Percentiles rank a stretch among this genome's conserved stretches.
Evolutionary conservation across 2,888 invertebrate genomes (phyloP).

Genomic region (Apotomis betuletana): DNA sequence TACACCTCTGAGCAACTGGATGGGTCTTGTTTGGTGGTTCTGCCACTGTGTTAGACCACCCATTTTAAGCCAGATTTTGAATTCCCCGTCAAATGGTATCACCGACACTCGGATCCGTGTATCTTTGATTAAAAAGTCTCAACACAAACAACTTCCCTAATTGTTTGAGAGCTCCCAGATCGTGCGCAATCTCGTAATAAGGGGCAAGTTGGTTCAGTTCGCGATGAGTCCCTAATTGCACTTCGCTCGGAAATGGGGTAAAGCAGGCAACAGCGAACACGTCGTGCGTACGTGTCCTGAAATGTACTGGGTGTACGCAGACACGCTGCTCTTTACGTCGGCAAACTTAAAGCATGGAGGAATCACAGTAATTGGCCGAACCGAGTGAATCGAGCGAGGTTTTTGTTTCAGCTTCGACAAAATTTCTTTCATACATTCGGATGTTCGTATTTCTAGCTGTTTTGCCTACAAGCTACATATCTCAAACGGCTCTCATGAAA

Average conservation of each 20-base stretch:
- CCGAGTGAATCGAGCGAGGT: too few relatives aligned
- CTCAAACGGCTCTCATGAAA: too few relatives aligned
- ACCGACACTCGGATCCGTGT: neutral
- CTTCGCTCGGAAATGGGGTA: constrained; percentile 71
- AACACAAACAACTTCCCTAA: constrained; percentile 29
- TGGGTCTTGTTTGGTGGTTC: too few relatives aligned
- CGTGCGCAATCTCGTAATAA: constrained; percentile 45
- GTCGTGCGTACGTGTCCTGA: constrained; percentile 69
- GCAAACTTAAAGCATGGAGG: neutral
- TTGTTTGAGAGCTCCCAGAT: constrained; percentile 29
- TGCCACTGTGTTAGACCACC: too few relatives aligned
- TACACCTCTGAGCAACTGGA: too few relatives aligned
- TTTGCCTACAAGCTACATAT: too few relatives aligned
- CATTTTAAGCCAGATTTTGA: too few relatives aligned
- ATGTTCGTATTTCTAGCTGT: too few relatives aligned
- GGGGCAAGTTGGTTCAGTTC: constrained; percentile 58
- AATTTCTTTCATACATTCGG: too few relatives aligned
- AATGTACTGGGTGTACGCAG: constrained; percentile 62
- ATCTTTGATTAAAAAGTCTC: constrained; percentile 24
- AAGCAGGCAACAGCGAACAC: constrained; percentile 64
- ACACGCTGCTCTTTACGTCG: constrained; percentile 48
- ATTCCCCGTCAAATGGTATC: too few relatives aligned
- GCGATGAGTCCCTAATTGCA: constrained; percentile 77
- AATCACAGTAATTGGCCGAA: too few relatives aligned
- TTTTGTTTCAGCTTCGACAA: too few relatives aligned